Evolutionary conservation across 2,113 vertebrate species (phyloP).

Genomic region (Plotosus lineatus): DNA sequence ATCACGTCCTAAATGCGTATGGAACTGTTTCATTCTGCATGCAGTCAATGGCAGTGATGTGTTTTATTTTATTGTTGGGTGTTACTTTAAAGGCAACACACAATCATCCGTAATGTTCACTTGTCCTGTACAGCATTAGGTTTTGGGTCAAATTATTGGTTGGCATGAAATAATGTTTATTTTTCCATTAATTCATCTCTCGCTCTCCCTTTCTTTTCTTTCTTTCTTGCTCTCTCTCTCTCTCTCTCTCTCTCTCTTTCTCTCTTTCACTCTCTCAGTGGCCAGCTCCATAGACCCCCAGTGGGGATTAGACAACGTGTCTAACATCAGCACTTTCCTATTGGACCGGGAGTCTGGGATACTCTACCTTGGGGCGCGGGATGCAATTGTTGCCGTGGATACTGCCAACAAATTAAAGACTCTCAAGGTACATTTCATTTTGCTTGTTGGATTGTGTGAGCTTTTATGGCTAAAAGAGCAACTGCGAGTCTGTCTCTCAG

Average conservation of each 20-base stretch:
- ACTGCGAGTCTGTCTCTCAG: background rate
- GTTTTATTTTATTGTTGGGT: background rate
- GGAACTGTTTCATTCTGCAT: background rate
- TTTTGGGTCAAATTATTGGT: too few species aligned
- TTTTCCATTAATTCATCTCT: background rate
- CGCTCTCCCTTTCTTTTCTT: background rate
- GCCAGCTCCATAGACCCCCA: constrained; percentile 52
- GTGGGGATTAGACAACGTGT: constrained; percentile 33
- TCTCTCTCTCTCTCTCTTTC: background rate
- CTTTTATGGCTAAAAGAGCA: background rate
- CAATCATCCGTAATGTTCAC: background rate
- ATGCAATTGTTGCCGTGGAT: constrained; percentile 77
- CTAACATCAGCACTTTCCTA: constrained; percentile 79
- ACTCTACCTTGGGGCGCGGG: constrained; percentile 78
- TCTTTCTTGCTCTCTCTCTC: background rate
- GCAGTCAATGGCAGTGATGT: background rate
- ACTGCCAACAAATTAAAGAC: constrained; percentile 60
- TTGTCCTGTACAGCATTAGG: background rate
- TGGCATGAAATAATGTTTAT: background rate
- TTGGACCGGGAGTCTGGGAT: constrained; percentile 69
- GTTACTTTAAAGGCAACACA: background rate
- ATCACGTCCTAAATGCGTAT: background rate
- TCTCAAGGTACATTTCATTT: constrained; percentile 56
- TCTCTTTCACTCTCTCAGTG: constrained; percentile 8
- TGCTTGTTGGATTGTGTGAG: constrained; percentile 22